Evolutionary conservation across 2,797 vertebrate species (phyloP).

Genomic region (Tokudaia tokunoshimensis): DNA sequence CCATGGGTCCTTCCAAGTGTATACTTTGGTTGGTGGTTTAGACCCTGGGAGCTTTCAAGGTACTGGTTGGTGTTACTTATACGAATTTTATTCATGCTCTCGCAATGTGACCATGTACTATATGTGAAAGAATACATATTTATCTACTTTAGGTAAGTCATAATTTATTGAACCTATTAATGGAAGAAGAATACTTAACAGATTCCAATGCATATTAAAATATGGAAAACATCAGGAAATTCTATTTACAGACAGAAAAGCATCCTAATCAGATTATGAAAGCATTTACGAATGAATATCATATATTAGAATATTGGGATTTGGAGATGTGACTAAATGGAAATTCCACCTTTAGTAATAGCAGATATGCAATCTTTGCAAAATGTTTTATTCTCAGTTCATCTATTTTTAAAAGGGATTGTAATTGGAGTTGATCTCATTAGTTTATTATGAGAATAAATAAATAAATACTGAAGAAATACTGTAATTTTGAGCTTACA

Average conservation of each 20-base stretch:
- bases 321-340: neutral
- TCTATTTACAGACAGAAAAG: conserved; percentile 27
- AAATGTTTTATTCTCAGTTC: neutral
- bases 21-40: too few species aligned
- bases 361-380: neutral
- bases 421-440: neutral
- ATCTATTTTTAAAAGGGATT: neutral
- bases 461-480: neutral
- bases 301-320: neutral
- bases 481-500: neutral
- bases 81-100: neutral
- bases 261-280: neutral
- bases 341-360: neutral
- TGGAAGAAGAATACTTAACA: neutral
- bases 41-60: too few species aligned
- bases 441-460: neutral
- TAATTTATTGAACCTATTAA: neutral
- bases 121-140: neutral
- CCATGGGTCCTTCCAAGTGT: too few species aligned
- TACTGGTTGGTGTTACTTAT: neutral
- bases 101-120: neutral
- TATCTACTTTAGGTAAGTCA: neutral
- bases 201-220: neutral
- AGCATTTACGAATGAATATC: neutral
- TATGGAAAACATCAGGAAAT: neutral